These are phyloP conservation scores for Stictocephala bisonia DNA, from an alignment of 2,888 invertebrate genomes.

Conservation along the genomic window DNA sequence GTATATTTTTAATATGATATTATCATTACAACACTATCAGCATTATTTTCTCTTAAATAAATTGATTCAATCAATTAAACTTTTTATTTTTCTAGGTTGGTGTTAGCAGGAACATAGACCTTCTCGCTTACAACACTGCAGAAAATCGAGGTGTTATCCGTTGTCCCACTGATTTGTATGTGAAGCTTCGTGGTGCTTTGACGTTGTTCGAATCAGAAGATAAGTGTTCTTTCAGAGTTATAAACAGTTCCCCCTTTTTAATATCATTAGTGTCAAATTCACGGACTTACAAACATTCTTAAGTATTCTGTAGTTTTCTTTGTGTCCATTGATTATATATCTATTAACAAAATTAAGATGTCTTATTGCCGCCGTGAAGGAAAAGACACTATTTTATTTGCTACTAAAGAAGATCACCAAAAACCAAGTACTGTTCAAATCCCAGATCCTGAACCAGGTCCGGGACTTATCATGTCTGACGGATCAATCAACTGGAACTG, in stretches of 20 bases:
- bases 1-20: too few relatives aligned
- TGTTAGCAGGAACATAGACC: constrained; percentile 68
- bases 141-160: constrained; percentile 69
- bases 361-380: constrained; percentile 66
- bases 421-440: constrained; percentile 76
- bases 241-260: constrained; percentile 67
- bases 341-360: too few relatives aligned
- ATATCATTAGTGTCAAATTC: constrained; percentile 55
- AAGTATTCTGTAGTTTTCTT: not conserved
- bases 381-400: constrained; percentile 87
- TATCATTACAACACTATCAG: too few relatives aligned
- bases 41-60: too few relatives aligned
- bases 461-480: constrained; percentile 84
- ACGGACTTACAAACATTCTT: constrained; percentile 48
- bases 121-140: constrained; percentile 69
- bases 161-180: constrained; percentile 68
- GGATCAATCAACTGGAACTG: constrained; percentile 98
- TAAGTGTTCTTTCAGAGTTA: constrained; percentile 68
- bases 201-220: constrained; percentile 63
- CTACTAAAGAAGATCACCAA: constrained; percentile 81
- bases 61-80: not conserved
- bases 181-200: constrained; percentile 70
- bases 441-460: constrained; percentile 78
- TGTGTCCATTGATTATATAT: not conserved
- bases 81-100: constrained; percentile 62